phyloP scores from a whole-genome alignment of 2,888 invertebrate species.

The Polydrusus pterygomalis region DNA sequence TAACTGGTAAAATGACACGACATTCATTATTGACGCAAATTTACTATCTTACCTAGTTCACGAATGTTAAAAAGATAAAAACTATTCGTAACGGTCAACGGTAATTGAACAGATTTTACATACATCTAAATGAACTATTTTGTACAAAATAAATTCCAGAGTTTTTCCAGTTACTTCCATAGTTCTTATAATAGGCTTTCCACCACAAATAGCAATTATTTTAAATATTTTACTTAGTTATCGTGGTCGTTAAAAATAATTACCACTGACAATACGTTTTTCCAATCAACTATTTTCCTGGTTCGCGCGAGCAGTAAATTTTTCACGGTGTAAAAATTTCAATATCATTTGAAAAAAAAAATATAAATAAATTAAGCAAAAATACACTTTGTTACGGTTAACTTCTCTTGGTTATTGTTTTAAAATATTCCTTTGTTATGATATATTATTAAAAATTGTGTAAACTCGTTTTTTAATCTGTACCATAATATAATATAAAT shows the following conservation, averaged over 20 bases:
- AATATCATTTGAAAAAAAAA: background rate
- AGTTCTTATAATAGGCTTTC: too few relatives aligned
- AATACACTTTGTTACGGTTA: background rate
- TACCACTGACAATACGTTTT: background rate
- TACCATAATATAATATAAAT: background rate
- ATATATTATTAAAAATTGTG: background rate
- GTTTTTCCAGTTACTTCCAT: too few relatives aligned
- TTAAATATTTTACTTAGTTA: background rate
- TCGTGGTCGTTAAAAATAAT: background rate
- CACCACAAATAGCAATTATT: background rate
- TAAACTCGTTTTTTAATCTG: background rate
- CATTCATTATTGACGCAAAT: too few relatives aligned
- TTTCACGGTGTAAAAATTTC: background rate
- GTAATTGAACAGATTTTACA: too few relatives aligned
- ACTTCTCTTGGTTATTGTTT: background rate
- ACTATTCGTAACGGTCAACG: too few relatives aligned
- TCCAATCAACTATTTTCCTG: background rate
- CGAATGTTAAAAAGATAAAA: too few relatives aligned
- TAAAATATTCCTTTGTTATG: background rate
- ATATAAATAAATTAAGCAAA: background rate
- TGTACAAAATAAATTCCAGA: too few relatives aligned
- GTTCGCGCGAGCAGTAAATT: background rate
- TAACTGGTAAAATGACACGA: too few relatives aligned
- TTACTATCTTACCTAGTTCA: too few relatives aligned
- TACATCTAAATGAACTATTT: too few relatives aligned